A percentile compares a stretch with the other conserved stretches of the same genome.
Evolutionary conservation across 92 coral and sea anemone species (phyloP).

Genomic region (Virgularia gustaviana): DNA sequence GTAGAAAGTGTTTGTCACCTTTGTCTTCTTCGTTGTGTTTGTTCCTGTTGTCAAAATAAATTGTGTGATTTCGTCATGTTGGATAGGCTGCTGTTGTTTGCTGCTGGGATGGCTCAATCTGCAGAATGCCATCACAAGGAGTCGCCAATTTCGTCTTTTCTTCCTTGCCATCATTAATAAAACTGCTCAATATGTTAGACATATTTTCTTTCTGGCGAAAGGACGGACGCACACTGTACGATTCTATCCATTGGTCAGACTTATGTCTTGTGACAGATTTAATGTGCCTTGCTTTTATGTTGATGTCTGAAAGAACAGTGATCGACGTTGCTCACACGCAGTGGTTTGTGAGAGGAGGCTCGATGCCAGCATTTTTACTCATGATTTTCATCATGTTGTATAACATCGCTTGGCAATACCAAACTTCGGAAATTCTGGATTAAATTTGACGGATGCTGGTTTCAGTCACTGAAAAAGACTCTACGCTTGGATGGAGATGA

Average conservation of each 20-base stretch:
- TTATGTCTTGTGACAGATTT: constrained; percentile 49
- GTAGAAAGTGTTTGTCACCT: too few relatives aligned
- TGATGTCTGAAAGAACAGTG: constrained; percentile 36
- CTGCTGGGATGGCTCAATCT: too few relatives aligned
- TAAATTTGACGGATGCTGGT: constrained; percentile 30
- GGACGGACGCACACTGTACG: constrained; percentile 46
- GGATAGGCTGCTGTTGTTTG: too few relatives aligned
- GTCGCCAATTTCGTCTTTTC: too few relatives aligned
- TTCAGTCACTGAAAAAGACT: constrained; percentile 50
- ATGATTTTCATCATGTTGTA: constrained; percentile 37
- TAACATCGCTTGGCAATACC: constrained; percentile 50
- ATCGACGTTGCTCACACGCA: constrained; percentile 50
- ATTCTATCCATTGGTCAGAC: constrained; percentile 44
- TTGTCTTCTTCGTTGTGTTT: too few relatives aligned
- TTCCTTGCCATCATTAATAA: too few relatives aligned
- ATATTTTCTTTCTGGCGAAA: constrained; percentile 48
- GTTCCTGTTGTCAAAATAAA: too few relatives aligned
- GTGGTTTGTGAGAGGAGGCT: constrained; percentile 54
- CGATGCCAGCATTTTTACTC: constrained; percentile 45
- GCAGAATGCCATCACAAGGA: too few relatives aligned
- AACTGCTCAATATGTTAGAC: constrained; percentile 41
- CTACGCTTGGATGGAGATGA: constrained; percentile 41
- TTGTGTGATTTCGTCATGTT: too few relatives aligned
- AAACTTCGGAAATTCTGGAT: constrained; percentile 39
- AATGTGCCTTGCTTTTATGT: constrained; percentile 44